These are phyloP conservation scores for Ochropleura plecta DNA, from an alignment of 2,888 invertebrate species.

Conservation along the genomic window DNA sequence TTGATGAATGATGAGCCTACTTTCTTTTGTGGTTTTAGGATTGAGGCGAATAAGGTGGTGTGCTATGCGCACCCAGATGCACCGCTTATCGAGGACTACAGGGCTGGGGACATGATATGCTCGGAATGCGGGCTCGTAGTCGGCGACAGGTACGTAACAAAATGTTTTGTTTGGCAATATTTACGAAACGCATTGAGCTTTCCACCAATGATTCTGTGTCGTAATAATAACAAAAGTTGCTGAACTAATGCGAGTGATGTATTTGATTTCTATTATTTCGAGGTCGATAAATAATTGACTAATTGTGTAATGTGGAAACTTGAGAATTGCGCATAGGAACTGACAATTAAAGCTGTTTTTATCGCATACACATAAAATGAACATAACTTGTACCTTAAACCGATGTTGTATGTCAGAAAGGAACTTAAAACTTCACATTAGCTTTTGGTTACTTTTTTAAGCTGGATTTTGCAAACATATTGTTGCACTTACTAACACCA, in stretches of 20 bases:
- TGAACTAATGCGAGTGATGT: slow-evolving; percentile 71
- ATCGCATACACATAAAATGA: slow-evolving; percentile 17
- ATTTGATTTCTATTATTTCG: slow-evolving; percentile 75
- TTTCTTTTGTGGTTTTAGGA: slow-evolving; percentile 90
- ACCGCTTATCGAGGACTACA: slow-evolving; percentile 98
- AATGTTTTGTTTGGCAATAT: slow-evolving; percentile 74
- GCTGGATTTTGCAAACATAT: background rate
- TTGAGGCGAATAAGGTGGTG: slow-evolving; percentile 94
- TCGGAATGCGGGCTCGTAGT: slow-evolving; percentile 99
- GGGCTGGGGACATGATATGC: slow-evolving; percentile 99
- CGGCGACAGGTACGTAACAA: slow-evolving; percentile 95
- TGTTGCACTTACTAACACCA: background rate
- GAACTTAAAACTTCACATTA: background rate
- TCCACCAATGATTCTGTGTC: slow-evolving; percentile 70
- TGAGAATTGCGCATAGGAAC: slow-evolving; percentile 59
- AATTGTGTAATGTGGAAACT: slow-evolving; percentile 69
- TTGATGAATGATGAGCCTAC: slow-evolving; percentile 76
- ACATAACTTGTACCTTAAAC: background rate
- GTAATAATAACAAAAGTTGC: slow-evolving; percentile 73
- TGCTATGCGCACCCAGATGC: slow-evolving; percentile 99
- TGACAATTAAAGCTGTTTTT: slow-evolving; percentile 50
- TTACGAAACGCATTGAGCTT: slow-evolving; percentile 76
- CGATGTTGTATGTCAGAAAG: background rate
- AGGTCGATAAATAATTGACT: slow-evolving; percentile 70
- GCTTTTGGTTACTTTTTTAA: background rate